Evolutionary conservation across 2,113 vertebrate species (phyloP), one percentile per base, ranked within the genome.

Genomic region (Orcinus orca): DNA sequence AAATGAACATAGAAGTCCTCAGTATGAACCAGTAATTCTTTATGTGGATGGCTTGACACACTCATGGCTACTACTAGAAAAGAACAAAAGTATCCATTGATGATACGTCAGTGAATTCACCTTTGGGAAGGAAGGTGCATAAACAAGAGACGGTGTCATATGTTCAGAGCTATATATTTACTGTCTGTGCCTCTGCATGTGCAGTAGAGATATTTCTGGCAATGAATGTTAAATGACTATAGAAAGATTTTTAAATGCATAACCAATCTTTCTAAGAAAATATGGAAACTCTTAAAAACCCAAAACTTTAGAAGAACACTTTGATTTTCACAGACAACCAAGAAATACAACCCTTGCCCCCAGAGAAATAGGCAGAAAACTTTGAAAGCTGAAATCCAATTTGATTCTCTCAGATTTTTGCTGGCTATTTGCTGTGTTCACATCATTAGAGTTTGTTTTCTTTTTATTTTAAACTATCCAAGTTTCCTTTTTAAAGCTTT

Each of bases 241-340:
- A 60, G 60, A 83, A 65, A 96, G 14, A 84, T 50, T 82, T 92
- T 23, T 81, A 96, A 95, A 68, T 41, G 33, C n/a, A 18, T 58
- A 84, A 25, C 53, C 18, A 89, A 50, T 92, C 58, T 86, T 77
- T 90, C 47, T 70, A 68, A 83, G 73, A 95, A 88, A 90, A 93
- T 50, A 38, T 3, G 10, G 60, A 47, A 86, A 65, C 38, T 74
- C 47, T 81, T 41, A 36, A 55, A 68, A 88, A 38, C 60, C 33
- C 11, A 44, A 85, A 88, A 63, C 17, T 41, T 85, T 38, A 88
- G 55, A 70, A 93, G 53, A 94, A 21, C 18, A 80, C 80, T 93
- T 87, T 82, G 71, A 70, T 79, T 60, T 88, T 86, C 41, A 53
- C 4, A 93, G 50, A 88, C 14, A 79, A 41, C 29, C 93, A 80